Conservation (phyloP, 2,888 invertebrate species). For the Poecilobothrus nobilitatus region DNA sequence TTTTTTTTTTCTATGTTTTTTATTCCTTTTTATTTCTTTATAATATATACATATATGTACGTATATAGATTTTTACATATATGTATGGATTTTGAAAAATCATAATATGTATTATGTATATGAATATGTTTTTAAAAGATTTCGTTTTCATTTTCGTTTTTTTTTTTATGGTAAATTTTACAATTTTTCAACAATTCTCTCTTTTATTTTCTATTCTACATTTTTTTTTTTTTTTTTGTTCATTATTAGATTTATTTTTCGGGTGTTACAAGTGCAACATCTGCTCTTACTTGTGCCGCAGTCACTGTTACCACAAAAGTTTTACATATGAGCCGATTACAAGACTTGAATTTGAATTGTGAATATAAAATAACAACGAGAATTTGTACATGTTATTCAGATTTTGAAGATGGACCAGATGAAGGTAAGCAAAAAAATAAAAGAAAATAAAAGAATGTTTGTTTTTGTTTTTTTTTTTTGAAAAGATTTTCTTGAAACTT, state of each 20-base stretch:
- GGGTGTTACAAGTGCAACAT: not conserved
- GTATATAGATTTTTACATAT: no score
- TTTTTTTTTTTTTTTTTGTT: not conserved
- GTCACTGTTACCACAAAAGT: constrained; percentile 10
- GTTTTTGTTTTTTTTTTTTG: no score
- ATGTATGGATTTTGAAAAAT: no score
- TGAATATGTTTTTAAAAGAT: not conserved
- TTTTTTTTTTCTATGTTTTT: no score
- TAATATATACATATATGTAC: no score
- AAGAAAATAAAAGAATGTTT: not conserved
- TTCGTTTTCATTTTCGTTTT: not conserved
- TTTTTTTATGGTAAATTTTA: no score
- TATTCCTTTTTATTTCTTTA: no score
- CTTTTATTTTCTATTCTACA: no score
- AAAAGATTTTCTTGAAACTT: no score
- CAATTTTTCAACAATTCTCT: no score
- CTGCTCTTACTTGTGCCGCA: constrained; percentile 10
- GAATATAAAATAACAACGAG: constrained; percentile 10
- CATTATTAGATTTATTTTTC: constrained; percentile 8
- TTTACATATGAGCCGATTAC: constrained; percentile 10
- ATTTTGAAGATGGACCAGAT: not conserved
- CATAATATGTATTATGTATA: no score
- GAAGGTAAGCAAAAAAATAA: not conserved
- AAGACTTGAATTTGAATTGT: constrained; percentile 11
- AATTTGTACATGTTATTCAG: constrained; percentile 10